Evolutionary conservation across 2,113 vertebrate genomes (phyloP).

Genomic region (Peucedramus taeniatus): DNA sequence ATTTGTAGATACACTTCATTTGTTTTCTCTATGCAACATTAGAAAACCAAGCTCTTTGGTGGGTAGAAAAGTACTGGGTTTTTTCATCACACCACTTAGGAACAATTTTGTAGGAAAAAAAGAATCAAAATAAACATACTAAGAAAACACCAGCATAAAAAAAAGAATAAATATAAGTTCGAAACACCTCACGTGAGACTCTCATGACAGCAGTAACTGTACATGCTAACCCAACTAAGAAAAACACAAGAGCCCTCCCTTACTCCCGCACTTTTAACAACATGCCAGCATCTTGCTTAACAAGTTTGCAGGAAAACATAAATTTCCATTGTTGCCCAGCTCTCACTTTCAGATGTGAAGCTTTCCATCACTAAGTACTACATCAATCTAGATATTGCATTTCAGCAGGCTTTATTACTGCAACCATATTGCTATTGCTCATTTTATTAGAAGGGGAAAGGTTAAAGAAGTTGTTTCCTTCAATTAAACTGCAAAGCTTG

Average conservation of each 20-base stretch:
- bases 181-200: background rate
- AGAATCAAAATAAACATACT: background rate
- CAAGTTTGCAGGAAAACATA: background rate
- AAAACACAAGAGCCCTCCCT: background rate
- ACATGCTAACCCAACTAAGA: background rate
- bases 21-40: background rate
- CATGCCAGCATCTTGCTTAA: background rate
- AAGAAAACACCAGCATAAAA: slow-evolving; percentile 14
- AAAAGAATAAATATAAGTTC: background rate
- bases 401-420: background rate
- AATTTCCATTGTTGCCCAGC: background rate
- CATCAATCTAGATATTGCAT: background rate
- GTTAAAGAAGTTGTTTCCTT: background rate
- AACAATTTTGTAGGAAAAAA: background rate
- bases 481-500: background rate
- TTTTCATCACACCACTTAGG: background rate
- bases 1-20: background rate
- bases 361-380: background rate
- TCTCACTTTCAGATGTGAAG: background rate
- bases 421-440: background rate
- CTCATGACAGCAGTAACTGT: background rate
- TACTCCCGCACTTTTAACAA: background rate
- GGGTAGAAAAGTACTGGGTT: background rate
- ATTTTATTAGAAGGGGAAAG: background rate
- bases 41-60: background rate